A percentile compares a stretch with the other conserved stretches of the same genome.
Evolutionary conservation across 2,888 invertebrate genomes (phyloP).

Genomic region (Spicauda simplicius): DNA sequence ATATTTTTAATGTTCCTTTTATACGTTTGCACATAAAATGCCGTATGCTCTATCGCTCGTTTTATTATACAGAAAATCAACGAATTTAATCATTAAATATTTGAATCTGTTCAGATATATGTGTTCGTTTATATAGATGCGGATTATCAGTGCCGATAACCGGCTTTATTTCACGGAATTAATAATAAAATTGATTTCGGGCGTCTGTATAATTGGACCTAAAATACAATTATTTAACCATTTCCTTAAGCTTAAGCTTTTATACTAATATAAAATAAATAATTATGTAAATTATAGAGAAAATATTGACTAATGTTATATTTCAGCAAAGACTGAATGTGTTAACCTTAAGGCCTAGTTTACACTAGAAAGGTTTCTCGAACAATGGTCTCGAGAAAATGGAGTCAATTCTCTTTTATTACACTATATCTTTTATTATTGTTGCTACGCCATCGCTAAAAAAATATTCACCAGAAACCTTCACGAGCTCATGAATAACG

Average conservation of each 20-base stretch:
- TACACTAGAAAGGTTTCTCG: neutral
- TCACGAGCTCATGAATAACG: too few species aligned
- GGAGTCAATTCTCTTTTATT: too few species aligned
- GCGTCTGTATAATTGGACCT: neutral
- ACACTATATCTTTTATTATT: too few species aligned
- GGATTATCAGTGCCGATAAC: neutral
- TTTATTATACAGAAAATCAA: slow-evolving; percentile 14
- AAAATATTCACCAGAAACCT: too few species aligned
- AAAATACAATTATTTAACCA: slow-evolving; percentile 3
- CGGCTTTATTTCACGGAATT: neutral
- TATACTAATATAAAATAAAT: slow-evolving; percentile 6
- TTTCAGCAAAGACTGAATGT: slow-evolving; percentile 45
- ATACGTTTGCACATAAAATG: slow-evolving; percentile 31
- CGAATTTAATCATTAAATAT: slow-evolving; percentile 31
- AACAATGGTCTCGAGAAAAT: neutral
- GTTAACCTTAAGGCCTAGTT: slow-evolving; percentile 35
- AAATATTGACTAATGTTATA: slow-evolving; percentile 19
- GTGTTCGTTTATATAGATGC: slow-evolving; percentile 10
- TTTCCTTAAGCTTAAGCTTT: slow-evolving; percentile 16
- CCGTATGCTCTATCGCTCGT: slow-evolving; percentile 13
- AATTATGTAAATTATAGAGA: slow-evolving; percentile 4
- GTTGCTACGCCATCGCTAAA: too few species aligned
- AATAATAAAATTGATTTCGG: neutral
- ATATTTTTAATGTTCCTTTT: neutral
- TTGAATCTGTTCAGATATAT: neutral